Evolutionary conservation across 2,888 invertebrate species (phyloP).

Genomic region (Philonicus albiceps): DNA sequence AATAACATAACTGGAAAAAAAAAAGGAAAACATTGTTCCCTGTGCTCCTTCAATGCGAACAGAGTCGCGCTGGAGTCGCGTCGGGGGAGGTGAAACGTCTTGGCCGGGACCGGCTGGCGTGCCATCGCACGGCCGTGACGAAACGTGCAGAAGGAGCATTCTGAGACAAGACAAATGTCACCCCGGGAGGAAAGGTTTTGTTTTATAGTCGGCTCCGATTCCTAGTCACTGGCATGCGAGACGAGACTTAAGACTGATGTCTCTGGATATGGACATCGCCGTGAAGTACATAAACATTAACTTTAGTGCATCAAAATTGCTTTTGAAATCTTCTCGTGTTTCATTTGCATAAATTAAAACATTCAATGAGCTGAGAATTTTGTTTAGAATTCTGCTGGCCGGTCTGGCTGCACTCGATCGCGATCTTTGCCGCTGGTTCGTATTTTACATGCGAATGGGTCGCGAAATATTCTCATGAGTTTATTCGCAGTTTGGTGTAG

Average conservation of each 20-base stretch:
- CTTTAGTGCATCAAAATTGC: conserved; percentile 26
- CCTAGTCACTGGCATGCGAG: conserved; percentile 31
- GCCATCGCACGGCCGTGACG: not conserved
- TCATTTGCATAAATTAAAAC: conserved; percentile 37
- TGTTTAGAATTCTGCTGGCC: not conserved
- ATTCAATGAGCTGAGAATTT: conserved; percentile 21
- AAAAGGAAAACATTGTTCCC: conserved; percentile 4
- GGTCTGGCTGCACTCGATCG: not conserved
- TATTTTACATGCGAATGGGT: not conserved
- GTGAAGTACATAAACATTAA: conserved; percentile 33
- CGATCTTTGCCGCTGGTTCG: not conserved
- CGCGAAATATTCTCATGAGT: not conserved
- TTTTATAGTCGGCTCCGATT: conserved; percentile 38
- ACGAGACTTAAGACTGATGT: conserved; percentile 8
- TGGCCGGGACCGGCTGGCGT: not conserved
- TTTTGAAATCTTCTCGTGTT: conserved; percentile 37
- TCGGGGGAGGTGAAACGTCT: not conserved
- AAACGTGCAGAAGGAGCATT: conserved; percentile 21
- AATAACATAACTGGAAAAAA: not conserved
- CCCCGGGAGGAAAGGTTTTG: conserved; percentile 18
- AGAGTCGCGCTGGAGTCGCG: not conserved
- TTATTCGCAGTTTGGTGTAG: not conserved
- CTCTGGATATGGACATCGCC: conserved; percentile 27
- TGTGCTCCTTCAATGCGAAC: not conserved
- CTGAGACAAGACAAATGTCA: conserved; percentile 37